A percentile compares a stretch with the other conserved stretches of the same genome.
These are phyloP conservation scores for Cyanocitta stelleri DNA, from an alignment of 2,113 vertebrate species.

Conservation along the genomic window DNA sequence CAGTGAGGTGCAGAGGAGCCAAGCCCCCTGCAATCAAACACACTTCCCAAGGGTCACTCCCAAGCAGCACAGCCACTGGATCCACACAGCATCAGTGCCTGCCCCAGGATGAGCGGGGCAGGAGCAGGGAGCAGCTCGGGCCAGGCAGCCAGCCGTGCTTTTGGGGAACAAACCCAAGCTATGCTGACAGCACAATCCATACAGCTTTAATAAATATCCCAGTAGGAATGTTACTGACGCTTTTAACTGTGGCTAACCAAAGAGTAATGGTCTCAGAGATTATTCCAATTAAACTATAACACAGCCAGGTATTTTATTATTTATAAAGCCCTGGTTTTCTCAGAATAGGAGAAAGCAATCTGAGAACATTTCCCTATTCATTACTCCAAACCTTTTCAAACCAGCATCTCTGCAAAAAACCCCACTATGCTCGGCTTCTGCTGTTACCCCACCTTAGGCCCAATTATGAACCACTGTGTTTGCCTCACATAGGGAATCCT, in stretches of 20 bases:
- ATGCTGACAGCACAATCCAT: neutral
- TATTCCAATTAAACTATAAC: neutral
- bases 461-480: neutral
- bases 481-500: neutral
- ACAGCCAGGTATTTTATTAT: neutral
- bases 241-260: neutral
- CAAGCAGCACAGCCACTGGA: neutral
- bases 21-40: neutral
- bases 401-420: neutral
- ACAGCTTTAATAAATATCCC: neutral
- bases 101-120: neutral
- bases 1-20: fast-evolving
- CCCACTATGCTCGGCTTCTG: neutral
- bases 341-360: neutral
- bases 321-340: neutral
- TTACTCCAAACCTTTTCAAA: neutral
- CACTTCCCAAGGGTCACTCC: fast-evolving
- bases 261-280: neutral
- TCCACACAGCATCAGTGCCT: neutral
- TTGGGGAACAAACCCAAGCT: neutral
- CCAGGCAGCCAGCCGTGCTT: neutral
- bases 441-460: neutral
- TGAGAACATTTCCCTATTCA: neutral
- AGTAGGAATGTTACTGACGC: neutral
- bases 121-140: neutral